Base-by-base conservation (phyloP, 2,888 invertebrate species). In the Idaea biselata region DNA sequence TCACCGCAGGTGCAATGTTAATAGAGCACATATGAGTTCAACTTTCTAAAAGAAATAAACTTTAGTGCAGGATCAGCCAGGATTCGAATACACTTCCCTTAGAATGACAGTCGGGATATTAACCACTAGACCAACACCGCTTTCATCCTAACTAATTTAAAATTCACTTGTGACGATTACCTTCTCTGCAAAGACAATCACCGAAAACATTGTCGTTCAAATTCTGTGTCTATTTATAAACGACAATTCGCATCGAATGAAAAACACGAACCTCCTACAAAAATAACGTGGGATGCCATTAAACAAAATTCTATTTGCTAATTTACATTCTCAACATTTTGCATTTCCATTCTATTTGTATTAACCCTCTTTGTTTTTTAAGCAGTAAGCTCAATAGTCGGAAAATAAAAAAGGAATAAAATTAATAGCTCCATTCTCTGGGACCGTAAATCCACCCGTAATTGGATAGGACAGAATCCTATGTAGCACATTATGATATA, bases 171-270 rank as follows among this genome's bases (percentile, higher is more conserved):
- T 25, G 25, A 25, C 5, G 25, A 3, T 25, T 25, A 3, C 25
- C 25, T 25, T 25, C 25, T 97, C 95, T 89, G 95, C 93, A 87
- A 76, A 54, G 62, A 63, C 53, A 33, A 63, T 44, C 2, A 44
- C 11, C 44, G 44, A 14, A 44, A 44, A 44, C 44, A 44, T 44
- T 44, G 8, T 44, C 14, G 6, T 44, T 44, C 44, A 44, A 44
- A 11, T 44, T 14, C 8, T 44, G 11, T 44, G 8, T 44, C 11
- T 11, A 44, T 44, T 14, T 44, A 25, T 7, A 44, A 44, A 14
- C 44, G 14, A 61, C 44, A 57, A 6, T 32, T 58, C 16, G 25
- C 31, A 25, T 25, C 18, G 31, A 18, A 58, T 58, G 7, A 31
- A 25, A 58, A 25, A 58, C 18, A 16, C 18, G 58, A 58, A 58